Evolutionary conservation across 2,113 vertebrate genomes (phyloP).

Genomic region (Tympanuchus pallidicinctus): DNA sequence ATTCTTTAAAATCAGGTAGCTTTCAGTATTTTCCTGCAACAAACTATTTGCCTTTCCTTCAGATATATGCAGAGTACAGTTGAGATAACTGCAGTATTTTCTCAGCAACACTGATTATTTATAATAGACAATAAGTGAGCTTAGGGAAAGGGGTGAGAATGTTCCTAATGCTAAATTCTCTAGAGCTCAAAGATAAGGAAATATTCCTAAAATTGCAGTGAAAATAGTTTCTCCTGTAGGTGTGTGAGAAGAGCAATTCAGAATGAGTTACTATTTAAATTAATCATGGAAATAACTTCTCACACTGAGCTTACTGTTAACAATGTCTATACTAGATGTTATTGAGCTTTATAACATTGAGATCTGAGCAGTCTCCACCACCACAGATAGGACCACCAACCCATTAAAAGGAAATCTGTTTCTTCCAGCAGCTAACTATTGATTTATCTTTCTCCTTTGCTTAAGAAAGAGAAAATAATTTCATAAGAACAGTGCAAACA

Average conservation of each 20-base stretch:
- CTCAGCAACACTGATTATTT: background rate
- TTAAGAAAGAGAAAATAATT: background rate
- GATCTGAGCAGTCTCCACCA: background rate
- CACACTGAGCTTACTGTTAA: background rate
- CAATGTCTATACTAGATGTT: constrained; percentile 17
- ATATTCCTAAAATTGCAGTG: background rate
- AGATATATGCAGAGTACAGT: background rate
- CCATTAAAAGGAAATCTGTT: constrained; percentile 60
- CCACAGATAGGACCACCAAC: constrained; percentile 53
- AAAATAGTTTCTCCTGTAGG: background rate
- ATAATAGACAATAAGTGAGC: background rate
- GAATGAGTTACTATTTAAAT: background rate
- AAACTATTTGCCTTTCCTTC: background rate
- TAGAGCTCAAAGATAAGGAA: background rate
- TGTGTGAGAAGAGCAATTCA: background rate
- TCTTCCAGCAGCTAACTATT: constrained; percentile 48
- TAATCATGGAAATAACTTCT: constrained; percentile 24
- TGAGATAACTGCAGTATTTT: background rate
- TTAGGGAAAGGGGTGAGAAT: background rate
- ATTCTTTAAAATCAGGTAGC: background rate
- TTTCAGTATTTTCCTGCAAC: background rate
- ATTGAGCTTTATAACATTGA: constrained; percentile 46
- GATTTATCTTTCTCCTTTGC: constrained; percentile 32
- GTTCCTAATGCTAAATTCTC: background rate
- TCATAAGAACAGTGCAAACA: constrained; percentile 19